Evolutionary conservation across 2,888 invertebrate species (phyloP).

Genomic region (Metopia argyrocephala): DNA sequence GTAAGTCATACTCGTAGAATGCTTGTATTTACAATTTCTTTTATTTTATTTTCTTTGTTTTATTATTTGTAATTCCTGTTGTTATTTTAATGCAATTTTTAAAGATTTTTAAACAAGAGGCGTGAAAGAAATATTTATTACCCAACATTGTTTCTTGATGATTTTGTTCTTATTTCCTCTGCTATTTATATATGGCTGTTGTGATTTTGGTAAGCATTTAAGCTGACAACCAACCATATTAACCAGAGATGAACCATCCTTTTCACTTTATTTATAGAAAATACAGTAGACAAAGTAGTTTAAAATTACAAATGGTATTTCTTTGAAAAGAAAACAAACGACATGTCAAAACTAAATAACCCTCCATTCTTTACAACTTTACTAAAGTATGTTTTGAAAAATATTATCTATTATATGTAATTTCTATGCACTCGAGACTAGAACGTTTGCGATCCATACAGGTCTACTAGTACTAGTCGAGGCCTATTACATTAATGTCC

Average conservation of each 20-base stretch:
- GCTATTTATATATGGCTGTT: neutral
- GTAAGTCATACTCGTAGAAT: neutral
- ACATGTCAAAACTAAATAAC: too few species aligned
- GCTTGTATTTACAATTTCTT: neutral
- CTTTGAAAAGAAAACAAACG: too few species aligned
- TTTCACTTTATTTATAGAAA: neutral
- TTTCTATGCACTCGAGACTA: too few species aligned
- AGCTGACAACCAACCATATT: neutral
- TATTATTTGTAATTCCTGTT: constrained; percentile 34
- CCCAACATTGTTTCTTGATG: constrained; percentile 12
- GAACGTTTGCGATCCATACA: too few species aligned
- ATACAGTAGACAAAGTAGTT: too few species aligned
- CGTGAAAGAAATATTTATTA: constrained; percentile 45
- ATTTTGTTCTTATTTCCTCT: neutral
- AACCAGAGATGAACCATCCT: neutral
- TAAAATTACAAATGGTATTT: too few species aligned
- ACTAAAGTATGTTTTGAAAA: too few species aligned
- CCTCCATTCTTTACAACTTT: too few species aligned
- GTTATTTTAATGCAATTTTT: constrained; percentile 37
- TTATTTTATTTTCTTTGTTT: neutral
- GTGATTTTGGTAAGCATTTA: constrained; percentile 10
- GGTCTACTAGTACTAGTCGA: too few species aligned
- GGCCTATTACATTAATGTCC: too few species aligned
- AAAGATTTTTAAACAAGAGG: constrained; percentile 28
- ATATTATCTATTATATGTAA: too few species aligned